Evolutionary conservation across 1,140 invertebrate genomes (phyloP).

Genomic region (Drosophila busckii): DNA sequence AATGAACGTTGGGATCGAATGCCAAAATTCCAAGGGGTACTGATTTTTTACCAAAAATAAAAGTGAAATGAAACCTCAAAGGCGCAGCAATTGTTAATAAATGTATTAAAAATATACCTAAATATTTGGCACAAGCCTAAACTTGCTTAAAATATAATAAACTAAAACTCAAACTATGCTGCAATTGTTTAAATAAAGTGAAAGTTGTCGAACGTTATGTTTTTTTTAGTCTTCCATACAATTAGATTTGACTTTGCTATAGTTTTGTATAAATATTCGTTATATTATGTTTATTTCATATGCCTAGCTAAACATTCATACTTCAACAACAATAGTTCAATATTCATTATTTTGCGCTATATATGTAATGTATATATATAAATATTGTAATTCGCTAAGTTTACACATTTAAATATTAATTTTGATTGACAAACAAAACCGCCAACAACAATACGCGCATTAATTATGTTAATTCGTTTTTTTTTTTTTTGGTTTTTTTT

Average conservation of each 20-base stretch:
- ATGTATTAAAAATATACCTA: neutral
- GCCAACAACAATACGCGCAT: constrained; percentile 36
- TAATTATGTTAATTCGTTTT: constrained; percentile 13
- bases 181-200: too few relatives aligned
- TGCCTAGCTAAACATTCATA: constrained; percentile 55
- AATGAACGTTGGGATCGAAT: constrained; percentile 49
- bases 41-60: too few relatives aligned
- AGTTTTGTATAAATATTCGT: neutral
- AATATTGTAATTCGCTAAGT: constrained; percentile 9
- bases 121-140: too few relatives aligned
- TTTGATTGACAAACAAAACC: constrained; percentile 34
- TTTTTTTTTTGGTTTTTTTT: neutral
- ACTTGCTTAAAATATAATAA: too few relatives aligned
- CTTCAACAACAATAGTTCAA: constrained; percentile 27
- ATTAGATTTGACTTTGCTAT: constrained; percentile 3
- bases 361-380: constrained; percentile 11
- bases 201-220: neutral
- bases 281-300: constrained; percentile 32
- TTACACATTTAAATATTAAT: constrained; percentile 24
- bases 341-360: constrained; percentile 10
- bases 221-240: constrained; percentile 5
- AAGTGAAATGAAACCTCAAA: too few relatives aligned
- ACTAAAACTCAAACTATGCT: too few relatives aligned
- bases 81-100: constrained; percentile 19
- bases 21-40: too few relatives aligned